Conservation (phyloP, 2,888 invertebrate species). For the Mesorhabditis spiculigera region DNA sequence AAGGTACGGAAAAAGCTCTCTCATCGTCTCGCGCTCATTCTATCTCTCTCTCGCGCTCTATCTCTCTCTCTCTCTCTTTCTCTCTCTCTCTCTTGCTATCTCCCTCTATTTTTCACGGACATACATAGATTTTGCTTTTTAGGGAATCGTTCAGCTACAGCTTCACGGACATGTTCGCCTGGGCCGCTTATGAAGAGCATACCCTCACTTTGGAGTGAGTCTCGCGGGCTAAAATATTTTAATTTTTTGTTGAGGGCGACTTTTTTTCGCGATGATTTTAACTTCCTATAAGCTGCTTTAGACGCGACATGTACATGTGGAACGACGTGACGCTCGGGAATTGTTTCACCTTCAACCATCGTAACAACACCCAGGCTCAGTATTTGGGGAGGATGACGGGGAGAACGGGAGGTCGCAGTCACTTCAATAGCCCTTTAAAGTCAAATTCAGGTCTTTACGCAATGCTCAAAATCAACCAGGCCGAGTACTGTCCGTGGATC, state of each 20-base stretch:
- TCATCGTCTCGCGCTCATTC: too few relatives aligned
- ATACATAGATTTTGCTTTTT: background rate
- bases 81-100: too few relatives aligned
- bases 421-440: background rate
- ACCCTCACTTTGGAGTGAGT: constrained; percentile 22
- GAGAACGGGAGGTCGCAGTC: constrained; percentile 22
- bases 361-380: constrained; percentile 14
- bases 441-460: constrained; percentile 24
- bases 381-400: constrained; percentile 26
- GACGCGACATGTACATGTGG: constrained; percentile 28
- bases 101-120: too few relatives aligned
- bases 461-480: constrained; percentile 26
- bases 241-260: too few relatives aligned
- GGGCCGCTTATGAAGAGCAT: constrained; percentile 39
- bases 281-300: constrained; percentile 14
- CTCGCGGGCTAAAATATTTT: background rate
- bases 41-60: too few relatives aligned
- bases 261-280: background rate
- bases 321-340: constrained; percentile 38
- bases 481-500: constrained; percentile 39
- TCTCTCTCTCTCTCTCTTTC: too few relatives aligned
- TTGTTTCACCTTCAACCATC: constrained; percentile 42
- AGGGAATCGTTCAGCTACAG: constrained; percentile 27
- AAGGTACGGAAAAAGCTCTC: constrained; percentile 11
- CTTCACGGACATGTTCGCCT: constrained; percentile 29